Conservation (phyloP, 2,888 invertebrate species). For the Litoditis marina region DNA sequence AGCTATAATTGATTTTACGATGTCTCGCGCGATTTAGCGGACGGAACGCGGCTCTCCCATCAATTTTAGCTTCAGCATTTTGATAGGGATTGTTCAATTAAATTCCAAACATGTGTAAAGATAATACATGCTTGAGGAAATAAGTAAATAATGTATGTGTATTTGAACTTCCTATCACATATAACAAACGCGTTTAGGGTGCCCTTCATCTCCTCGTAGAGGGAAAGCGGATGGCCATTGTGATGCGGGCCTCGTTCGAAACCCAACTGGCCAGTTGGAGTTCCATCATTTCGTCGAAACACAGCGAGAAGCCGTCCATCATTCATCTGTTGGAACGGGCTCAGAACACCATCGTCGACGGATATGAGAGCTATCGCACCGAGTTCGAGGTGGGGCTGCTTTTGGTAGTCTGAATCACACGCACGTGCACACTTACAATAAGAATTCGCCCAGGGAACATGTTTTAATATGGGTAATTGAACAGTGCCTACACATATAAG, state of each 20-base stretch:
- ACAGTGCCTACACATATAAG: no score
- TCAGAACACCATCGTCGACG: constrained; percentile 62
- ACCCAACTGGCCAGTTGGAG: constrained; percentile 29
- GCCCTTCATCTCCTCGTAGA: constrained; percentile 76
- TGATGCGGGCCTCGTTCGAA: constrained; percentile 77
- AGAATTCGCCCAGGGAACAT: no score
- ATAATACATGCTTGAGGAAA: no score
- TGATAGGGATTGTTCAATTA: no score
- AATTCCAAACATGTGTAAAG: no score
- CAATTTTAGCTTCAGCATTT: no score
- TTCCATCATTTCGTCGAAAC: constrained; percentile 67
- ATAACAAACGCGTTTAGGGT: no score
- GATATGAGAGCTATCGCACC: constrained; percentile 57
- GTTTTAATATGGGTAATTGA: no score
- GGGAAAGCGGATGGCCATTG: constrained; percentile 70
- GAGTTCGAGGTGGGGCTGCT: constrained; percentile 33
- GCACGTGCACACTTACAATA: not conserved
- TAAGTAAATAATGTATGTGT: not conserved
- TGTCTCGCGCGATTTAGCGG: no score
- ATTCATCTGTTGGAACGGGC: constrained; percentile 64
- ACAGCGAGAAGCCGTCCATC: constrained; percentile 77
- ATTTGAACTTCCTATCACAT: no score
- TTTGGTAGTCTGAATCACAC: not conserved
- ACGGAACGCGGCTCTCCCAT: no score
- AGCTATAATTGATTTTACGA: no score